phyloP scores from a whole-genome alignment of 64 coral and sea anemone species.

The Catalaphyllia jardinei region DNA sequence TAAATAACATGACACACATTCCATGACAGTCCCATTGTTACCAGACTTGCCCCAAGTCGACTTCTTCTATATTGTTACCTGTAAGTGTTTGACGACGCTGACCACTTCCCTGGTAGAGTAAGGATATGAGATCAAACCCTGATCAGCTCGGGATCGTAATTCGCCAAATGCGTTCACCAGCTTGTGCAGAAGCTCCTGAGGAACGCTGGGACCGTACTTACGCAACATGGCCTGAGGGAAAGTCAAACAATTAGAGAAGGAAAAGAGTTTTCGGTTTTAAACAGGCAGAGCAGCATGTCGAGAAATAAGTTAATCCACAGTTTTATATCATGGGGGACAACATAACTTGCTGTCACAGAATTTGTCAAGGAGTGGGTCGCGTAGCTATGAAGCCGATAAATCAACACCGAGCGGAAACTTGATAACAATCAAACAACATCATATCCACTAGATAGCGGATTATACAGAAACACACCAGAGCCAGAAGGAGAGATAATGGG shows the following conservation, averaged over 20 bases:
- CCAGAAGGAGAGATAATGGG: too few relatives aligned
- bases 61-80: too few relatives aligned
- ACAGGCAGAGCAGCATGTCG: background rate
- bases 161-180: constrained; percentile 96
- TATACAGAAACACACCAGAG: too few relatives aligned
- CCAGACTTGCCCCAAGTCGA: constrained; percentile 14
- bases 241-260: background rate
- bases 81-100: constrained; percentile 95
- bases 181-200: constrained; percentile 74
- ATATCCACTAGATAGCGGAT: too few relatives aligned
- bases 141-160: constrained; percentile 86
- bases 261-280: background rate
- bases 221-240: constrained; percentile 83
- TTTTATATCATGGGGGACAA: too few relatives aligned
- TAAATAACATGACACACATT: background rate
- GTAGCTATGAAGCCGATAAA: too few relatives aligned
- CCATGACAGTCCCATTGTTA: background rate
- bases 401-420: too few relatives aligned
- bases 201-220: constrained; percentile 90
- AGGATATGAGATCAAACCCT: constrained; percentile 94
- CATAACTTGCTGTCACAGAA: too few relatives aligned
- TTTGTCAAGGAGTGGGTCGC: too few relatives aligned
- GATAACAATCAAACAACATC: too few relatives aligned
- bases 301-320: too few relatives aligned
- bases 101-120: constrained; percentile 97